phyloP scores from a whole-genome alignment of 2,113 vertebrate species.

The Formicarius rufipectus region DNA sequence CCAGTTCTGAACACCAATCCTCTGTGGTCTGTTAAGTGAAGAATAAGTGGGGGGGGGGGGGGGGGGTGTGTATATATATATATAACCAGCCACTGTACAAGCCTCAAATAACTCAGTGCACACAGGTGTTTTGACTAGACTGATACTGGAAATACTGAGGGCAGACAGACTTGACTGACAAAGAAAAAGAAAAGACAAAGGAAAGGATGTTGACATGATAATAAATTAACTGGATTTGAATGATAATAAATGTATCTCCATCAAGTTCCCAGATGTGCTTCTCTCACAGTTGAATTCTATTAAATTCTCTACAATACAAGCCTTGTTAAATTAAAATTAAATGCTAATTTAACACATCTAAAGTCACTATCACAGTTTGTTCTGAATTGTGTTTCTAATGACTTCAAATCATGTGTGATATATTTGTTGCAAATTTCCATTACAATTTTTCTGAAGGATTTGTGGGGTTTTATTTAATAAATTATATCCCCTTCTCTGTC shows the following conservation, averaged over 20 bases:
- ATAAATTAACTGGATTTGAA: not conserved
- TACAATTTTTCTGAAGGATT: constrained; percentile 3
- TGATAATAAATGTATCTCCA: not conserved
- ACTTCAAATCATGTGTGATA: constrained; percentile 9
- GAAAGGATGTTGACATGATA: not conserved
- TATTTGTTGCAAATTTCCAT: constrained; percentile 6
- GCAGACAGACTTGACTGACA: not conserved
- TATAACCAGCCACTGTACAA: not conserved
- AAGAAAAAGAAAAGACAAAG: not conserved
- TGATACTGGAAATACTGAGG: not conserved
- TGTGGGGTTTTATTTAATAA: constrained; percentile 18
- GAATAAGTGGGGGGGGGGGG: too few relatives aligned
- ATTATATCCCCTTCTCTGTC: not conserved
- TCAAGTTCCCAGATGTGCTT: not conserved
- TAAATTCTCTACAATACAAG: constrained; percentile 8
- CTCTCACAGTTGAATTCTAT: not conserved
- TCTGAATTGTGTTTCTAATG: not conserved
- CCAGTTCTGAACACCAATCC: not conserved
- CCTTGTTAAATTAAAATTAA: constrained; percentile 61
- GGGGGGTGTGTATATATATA: not conserved
- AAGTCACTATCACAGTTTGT: constrained; percentile 25
- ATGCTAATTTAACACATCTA: constrained; percentile 37
- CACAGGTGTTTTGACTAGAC: not conserved
- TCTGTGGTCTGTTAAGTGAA: not conserved
- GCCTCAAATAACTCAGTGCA: not conserved